phyloP scores from a whole-genome alignment of 1,140 invertebrate genomes.

The Belonocnema kinseyi region DNA sequence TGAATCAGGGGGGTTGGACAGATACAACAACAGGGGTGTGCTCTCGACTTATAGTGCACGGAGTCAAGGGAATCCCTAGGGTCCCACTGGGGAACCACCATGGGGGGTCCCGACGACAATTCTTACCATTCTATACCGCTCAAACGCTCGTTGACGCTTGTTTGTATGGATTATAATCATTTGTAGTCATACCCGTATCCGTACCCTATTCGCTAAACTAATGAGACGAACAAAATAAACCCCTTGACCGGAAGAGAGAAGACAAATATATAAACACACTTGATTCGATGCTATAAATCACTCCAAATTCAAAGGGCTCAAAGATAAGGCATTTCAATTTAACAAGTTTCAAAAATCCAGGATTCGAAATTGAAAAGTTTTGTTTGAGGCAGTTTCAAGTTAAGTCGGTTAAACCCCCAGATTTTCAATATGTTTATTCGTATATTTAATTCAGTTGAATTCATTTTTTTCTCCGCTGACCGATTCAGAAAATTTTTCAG shows the following conservation, averaged over 20 bases:
- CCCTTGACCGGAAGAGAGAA: constrained; percentile 21
- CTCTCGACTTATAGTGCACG: constrained; percentile 39
- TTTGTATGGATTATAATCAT: constrained; percentile 72
- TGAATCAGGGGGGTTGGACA: constrained; percentile 48
- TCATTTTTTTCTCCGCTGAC: no score
- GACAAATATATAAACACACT: constrained; percentile 15
- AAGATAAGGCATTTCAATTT: no score
- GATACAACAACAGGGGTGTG: constrained; percentile 40
- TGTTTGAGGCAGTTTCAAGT: no score
- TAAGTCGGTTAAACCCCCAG: no score
- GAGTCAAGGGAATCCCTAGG: constrained; percentile 63
- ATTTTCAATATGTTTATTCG: no score
- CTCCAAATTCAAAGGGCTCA: not conserved
- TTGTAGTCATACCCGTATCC: constrained; percentile 56
- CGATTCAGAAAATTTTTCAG: no score
- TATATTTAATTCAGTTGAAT: no score
- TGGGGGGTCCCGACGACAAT: constrained; percentile 56
- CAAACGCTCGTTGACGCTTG: constrained; percentile 74
- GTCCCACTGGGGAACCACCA: constrained; percentile 58
- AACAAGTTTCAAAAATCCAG: no score
- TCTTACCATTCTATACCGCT: constrained; percentile 68
- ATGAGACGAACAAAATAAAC: constrained; percentile 45
- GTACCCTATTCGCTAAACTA: constrained; percentile 46
- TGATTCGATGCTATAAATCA: not conserved
- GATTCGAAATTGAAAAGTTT: no score